Conservation (phyloP, 2,888 invertebrate species). For the Onchidella celtica region DNA sequence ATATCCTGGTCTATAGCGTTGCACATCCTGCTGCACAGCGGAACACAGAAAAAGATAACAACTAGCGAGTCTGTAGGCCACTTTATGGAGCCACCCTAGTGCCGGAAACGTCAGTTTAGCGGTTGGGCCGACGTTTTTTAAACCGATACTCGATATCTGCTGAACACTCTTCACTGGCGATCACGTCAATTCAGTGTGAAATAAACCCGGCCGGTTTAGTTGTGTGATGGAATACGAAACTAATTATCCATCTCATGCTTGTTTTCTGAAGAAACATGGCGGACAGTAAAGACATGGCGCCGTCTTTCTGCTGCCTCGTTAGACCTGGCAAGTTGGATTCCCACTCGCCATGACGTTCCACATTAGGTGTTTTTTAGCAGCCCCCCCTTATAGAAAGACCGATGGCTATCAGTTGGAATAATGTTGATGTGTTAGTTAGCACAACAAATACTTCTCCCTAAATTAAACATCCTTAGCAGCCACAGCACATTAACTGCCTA, state of each 20-base stretch:
- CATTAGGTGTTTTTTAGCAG: no score
- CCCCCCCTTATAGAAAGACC: no score
- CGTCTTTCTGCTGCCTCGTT: slow-evolving; percentile 17
- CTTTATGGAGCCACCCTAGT: background rate
- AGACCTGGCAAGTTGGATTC: background rate
- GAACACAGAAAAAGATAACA: background rate
- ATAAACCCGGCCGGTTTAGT: background rate
- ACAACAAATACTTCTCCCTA: no score
- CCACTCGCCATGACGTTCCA: background rate
- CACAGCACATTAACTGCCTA: no score
- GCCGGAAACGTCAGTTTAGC: background rate
- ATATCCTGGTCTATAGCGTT: no score
- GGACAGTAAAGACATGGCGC: background rate
- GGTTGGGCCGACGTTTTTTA: background rate
- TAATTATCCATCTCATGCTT: background rate
- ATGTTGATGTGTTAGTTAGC: no score
- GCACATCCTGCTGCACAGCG: background rate
- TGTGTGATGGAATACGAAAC: slow-evolving; percentile 25
- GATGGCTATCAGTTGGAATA: no score
- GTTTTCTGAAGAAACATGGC: slow-evolving; percentile 16
- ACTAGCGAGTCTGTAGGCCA: no score
- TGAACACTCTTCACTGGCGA: background rate
- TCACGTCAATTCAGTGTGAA: background rate
- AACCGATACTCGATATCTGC: background rate
- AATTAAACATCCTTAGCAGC: no score